Evolutionary conservation across 1,140 invertebrate species (phyloP), one percentile per base, ranked within the genome.

Genomic region (Helicoverpa armigera): DNA sequence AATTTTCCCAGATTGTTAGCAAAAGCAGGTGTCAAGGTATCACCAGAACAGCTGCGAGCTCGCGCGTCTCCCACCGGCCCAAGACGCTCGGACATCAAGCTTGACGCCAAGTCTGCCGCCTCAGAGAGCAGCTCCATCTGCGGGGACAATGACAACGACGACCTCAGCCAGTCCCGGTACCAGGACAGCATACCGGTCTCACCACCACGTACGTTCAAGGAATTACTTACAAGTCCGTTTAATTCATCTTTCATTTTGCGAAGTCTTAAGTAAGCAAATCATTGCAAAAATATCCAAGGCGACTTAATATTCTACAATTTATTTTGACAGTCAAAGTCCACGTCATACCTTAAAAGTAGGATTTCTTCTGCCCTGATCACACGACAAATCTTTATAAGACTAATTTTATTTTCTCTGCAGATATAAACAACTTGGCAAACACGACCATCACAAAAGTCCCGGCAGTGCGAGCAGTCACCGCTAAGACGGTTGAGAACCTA

Each of bases 11-110:
- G 97, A 76, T 95, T 98, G 69, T 91, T 98, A 54, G 97, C 97
- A 29, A 98, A 98, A 92, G 98, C 98, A 0, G 98, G 98, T 1
- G 97, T 98, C 1, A 98, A 98, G 93, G 97, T 98, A 67, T 98
- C 97, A 18, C 96, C 98, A 0, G 97, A 97, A 4, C 98, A 98
- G 87, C 89, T 98, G 13, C 94, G 97, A 12, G 98, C 98, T 0
- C 95, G 98, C 3, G 97, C 97, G 0, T 98, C 98, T 0, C 98
- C 98, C 3, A 98, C 98, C 0, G 97, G 97, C 11, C 97, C 97
- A 1, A 95, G 97, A n/a, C 96, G 97, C 16, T 97, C 97, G 7
- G 97, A 98, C 84, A 96, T 97, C 86, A 96, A 98, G 86, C 88
- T 98, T 77, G 98, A 98, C 83, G 95, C 97, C 7, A 96, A 96